Conservation (phyloP, 2,888 invertebrate genomes). For the Meghimatium bilineatum region DNA sequence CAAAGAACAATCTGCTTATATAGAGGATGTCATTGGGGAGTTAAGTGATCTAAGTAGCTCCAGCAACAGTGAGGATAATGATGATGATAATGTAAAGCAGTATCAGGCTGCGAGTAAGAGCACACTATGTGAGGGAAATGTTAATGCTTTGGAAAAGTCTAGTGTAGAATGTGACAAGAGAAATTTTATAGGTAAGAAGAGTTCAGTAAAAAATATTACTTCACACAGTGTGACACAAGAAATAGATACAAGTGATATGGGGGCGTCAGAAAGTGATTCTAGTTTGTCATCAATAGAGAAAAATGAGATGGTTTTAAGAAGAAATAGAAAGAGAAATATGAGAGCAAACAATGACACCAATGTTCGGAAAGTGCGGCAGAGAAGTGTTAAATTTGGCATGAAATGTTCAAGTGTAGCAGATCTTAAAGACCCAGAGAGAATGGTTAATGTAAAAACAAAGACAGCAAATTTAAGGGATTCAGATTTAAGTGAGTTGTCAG, state of each 20-base stretch:
- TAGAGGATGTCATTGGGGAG: background rate
- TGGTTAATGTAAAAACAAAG: background rate
- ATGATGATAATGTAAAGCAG: background rate
- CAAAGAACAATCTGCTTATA: background rate
- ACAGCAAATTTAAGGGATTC: background rate
- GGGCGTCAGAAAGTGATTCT: background rate
- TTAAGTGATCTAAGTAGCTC: background rate
- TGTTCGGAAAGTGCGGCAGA: background rate
- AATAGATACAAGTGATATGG: background rate
- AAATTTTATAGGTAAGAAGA: too few relatives aligned
- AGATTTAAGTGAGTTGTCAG: background rate
- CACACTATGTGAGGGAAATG: background rate
- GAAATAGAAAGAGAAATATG: background rate
- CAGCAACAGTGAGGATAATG: conserved; percentile 1
- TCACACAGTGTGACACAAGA: background rate
- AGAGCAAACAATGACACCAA: background rate
- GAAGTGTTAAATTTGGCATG: background rate
- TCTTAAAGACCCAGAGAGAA: background rate
- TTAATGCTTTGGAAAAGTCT: background rate
- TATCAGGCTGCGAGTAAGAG: background rate
- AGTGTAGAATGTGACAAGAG: background rate
- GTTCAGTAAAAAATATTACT: background rate
- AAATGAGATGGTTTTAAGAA: background rate
- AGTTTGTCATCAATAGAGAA: background rate
- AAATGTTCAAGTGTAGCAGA: background rate